These are phyloP conservation scores for Diuraphis noxia DNA, from an alignment of 1,140 invertebrate species.

Conservation along the genomic window DNA sequence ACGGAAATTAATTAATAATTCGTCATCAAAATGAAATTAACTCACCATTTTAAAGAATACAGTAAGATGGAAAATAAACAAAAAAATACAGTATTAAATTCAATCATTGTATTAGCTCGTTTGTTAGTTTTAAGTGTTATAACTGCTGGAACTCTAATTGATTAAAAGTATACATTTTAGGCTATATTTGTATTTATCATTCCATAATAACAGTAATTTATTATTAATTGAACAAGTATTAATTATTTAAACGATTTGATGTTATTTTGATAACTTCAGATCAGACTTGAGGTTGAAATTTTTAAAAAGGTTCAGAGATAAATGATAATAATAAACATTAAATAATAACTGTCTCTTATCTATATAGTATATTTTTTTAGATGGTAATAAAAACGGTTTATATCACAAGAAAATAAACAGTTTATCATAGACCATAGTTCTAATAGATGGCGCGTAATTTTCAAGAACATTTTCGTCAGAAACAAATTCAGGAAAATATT, in stretches of 20 bases:
- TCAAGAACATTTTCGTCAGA: no score
- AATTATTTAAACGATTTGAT: neutral
- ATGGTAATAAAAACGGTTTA: no score
- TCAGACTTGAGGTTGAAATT: neutral
- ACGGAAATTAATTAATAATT: neutral
- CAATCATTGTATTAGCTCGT: neutral
- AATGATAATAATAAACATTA: neutral
- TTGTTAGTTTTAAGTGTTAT: no score
- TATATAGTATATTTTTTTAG: neutral
- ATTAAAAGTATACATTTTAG: neutral
- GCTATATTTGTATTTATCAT: neutral
- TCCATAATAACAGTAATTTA: neutral
- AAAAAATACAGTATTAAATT: constrained; percentile 35
- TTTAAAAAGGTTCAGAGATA: neutral
- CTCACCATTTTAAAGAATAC: constrained; percentile 48
- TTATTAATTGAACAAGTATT: neutral
- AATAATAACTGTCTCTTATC: neutral
- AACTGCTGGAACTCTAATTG: neutral
- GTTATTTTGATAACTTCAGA: neutral
- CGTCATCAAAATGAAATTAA: neutral
- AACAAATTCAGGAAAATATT: no score
- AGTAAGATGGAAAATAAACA: constrained; percentile 1
- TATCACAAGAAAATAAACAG: no score
- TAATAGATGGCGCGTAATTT: no score
- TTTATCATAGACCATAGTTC: no score